phyloP scores from a whole-genome alignment of 1,140 invertebrate genomes.

The Anastrepha ludens region DNA sequence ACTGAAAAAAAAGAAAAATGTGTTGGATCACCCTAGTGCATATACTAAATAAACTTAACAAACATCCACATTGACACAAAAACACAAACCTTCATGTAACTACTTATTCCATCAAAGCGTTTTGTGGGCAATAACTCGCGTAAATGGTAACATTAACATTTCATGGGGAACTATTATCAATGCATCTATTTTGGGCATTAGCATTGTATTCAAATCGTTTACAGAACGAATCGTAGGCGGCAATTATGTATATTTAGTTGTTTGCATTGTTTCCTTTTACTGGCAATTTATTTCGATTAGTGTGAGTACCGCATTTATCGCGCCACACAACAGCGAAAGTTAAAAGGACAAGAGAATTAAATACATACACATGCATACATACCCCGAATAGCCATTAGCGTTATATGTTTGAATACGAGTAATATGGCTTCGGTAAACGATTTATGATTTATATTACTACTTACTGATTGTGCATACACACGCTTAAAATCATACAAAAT shows the following conservation, averaged over 20 bases:
- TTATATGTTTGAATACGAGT: not conserved
- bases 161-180: slow-evolving; percentile 13
- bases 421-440: not conserved
- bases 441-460: not conserved
- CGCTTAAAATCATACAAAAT: too few relatives aligned
- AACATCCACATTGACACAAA: not conserved
- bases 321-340: not conserved
- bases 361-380: not conserved
- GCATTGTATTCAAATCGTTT: slow-evolving; percentile 13
- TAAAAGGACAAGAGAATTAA: slow-evolving; percentile 11
- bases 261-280: slow-evolving; percentile 10
- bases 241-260: slow-evolving; percentile 19
- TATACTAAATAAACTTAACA: too few relatives aligned
- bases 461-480: not conserved
- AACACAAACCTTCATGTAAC: not conserved
- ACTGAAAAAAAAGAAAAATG: too few relatives aligned
- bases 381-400: not conserved
- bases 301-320: not conserved
- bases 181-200: slow-evolving; percentile 9
- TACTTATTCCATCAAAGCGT: not conserved
- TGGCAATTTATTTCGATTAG: slow-evolving; percentile 37
- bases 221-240: not conserved
- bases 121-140: slow-evolving; percentile 18
- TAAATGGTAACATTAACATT: slow-evolving; percentile 26
- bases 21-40: too few relatives aligned